Conservation (phyloP, 2,113 vertebrate genomes). For the Baryphthengus martii region DNA sequence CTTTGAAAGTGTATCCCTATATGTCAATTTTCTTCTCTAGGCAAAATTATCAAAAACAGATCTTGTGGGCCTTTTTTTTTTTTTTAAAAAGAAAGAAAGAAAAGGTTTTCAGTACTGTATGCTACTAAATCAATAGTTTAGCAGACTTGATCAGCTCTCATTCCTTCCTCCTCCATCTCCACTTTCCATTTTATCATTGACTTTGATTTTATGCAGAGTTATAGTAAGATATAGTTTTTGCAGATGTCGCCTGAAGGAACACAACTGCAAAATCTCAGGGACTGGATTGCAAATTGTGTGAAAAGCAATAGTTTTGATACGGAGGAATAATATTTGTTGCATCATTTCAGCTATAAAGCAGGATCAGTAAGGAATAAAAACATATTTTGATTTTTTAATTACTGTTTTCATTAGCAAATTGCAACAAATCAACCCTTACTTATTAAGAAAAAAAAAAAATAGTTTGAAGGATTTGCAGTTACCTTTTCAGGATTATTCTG, state of each 20-base stretch:
- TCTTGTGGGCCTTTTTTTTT: neutral
- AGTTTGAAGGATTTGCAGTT: neutral
- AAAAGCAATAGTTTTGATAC: neutral
- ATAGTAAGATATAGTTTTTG: neutral
- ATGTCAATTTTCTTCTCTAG: conserved; percentile 3
- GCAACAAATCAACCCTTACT: neutral
- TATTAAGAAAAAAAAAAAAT: neutral
- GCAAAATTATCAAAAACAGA: conserved; percentile 62
- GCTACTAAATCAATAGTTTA: conserved; percentile 20
- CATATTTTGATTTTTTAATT: neutral
- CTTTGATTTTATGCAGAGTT: conserved; percentile 59
- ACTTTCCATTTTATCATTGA: conserved; percentile 56
- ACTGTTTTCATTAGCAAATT: neutral
- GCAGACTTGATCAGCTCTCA: neutral
- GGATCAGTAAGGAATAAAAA: neutral
- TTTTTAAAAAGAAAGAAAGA: too few species aligned
- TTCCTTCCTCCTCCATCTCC: neutral
- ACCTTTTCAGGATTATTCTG: neutral
- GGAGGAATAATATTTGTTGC: neutral
- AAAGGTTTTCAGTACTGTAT: conserved; percentile 17
- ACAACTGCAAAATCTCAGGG: conserved; percentile 11
- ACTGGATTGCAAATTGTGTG: neutral
- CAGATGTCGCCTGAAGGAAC: neutral
- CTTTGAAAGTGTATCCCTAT: conserved; percentile 54
- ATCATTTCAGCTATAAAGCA: neutral